Conservation (phyloP, 2,888 invertebrate genomes). For the Stegana nigrithorax region DNA sequence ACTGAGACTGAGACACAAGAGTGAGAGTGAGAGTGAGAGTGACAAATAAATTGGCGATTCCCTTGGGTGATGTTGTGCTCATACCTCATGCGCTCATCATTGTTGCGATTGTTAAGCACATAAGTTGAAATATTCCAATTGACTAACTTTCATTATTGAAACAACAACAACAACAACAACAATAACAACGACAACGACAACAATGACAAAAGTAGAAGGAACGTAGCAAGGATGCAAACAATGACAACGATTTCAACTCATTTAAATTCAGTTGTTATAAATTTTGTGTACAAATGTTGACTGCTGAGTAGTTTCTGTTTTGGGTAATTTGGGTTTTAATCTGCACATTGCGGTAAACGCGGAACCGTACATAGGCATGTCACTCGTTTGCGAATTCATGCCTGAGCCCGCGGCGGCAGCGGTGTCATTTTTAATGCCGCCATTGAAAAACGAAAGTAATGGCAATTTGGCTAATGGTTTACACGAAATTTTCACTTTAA, state of each 20-base stretch:
- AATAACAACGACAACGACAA: conserved; percentile 25
- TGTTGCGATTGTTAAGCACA: conserved; percentile 48
- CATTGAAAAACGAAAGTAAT: too few species aligned
- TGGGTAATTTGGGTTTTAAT: too few species aligned
- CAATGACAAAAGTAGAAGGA: conserved; percentile 39
- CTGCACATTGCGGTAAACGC: too few species aligned
- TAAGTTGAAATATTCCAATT: conserved; percentile 63
- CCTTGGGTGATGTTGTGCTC: conserved; percentile 42
- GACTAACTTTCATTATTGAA: conserved; percentile 59
- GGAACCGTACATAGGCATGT: too few species aligned
- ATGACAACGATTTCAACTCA: conserved; percentile 55
- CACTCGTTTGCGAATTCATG: too few species aligned
- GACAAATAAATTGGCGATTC: conserved; percentile 57
- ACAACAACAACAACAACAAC: conserved; percentile 31
- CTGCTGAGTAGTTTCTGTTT: too few species aligned
- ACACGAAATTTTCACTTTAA: too few species aligned
- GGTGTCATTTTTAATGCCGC: too few species aligned
- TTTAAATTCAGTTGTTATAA: conserved; percentile 43
- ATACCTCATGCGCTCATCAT: conserved; percentile 41
- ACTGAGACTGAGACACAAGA: not conserved
- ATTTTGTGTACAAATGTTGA: too few species aligned
- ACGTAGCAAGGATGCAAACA: conserved; percentile 30
- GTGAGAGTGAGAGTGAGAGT: conserved; percentile 37
- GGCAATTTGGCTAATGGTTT: too few species aligned
- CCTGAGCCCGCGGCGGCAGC: too few species aligned